A percentile compares a stretch with the other conserved stretches of the same genome.
Conservation (phyloP, 2,797 vertebrate species). For the Leuciscus waleckii region DNA sequence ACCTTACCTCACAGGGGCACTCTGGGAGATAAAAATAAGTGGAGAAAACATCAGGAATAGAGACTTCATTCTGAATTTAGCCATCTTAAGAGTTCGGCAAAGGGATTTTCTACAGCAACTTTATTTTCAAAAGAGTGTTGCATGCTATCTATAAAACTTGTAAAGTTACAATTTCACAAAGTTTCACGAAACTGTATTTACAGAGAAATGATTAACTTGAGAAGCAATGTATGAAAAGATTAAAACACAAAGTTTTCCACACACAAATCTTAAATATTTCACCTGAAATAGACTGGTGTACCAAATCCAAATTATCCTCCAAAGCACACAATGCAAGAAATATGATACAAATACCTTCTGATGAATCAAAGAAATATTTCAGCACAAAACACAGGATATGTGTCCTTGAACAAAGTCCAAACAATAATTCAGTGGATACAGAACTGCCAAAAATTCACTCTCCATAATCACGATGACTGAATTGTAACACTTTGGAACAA, state of each 20-base stretch:
- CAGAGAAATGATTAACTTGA: background rate
- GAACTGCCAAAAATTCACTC: constrained; percentile 34
- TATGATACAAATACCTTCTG: background rate
- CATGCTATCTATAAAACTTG: constrained; percentile 22
- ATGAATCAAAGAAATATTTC: constrained; percentile 17
- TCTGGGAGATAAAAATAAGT: constrained; percentile 21
- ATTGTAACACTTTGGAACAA: constrained; percentile 23
- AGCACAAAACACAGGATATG: background rate
- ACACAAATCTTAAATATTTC: constrained; percentile 29
- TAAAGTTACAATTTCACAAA: constrained; percentile 26
- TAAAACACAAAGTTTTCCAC: constrained; percentile 15
- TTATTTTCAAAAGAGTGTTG: constrained; percentile 22
- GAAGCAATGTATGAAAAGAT: constrained; percentile 18
- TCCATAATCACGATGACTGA: constrained; percentile 25
- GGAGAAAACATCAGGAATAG: constrained; percentile 50
- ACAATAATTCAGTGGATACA: constrained; percentile 29
- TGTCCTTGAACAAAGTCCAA: constrained; percentile 31
- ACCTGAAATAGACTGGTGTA: constrained; percentile 21
- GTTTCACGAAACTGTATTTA: background rate
- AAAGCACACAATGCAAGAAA: constrained; percentile 23
- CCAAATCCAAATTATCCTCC: constrained; percentile 21
- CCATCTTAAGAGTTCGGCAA: constrained; percentile 66
- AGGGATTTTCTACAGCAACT: constrained; percentile 18
- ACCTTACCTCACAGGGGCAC: constrained; percentile 63
- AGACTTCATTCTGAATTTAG: constrained; percentile 69